Percentiles rank a stretch among this genome's conserved stretches.
phyloP scores from a whole-genome alignment of 2,113 vertebrate species.

The Naja naja region DNA sequence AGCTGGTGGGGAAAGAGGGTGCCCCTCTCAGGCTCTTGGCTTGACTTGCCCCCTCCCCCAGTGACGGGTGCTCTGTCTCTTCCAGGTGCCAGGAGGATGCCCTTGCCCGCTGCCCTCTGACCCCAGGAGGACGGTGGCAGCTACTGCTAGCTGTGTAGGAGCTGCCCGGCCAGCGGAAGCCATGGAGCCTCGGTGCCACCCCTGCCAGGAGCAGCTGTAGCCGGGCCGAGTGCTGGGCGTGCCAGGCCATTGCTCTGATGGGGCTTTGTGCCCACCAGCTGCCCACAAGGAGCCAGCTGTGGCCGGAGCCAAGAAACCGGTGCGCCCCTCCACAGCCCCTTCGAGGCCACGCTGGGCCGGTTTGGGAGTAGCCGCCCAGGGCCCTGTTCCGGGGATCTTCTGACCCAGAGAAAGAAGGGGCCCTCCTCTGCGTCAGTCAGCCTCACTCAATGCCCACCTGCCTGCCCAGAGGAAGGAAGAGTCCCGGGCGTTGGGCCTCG shows the following conservation, averaged over 20 bases:
- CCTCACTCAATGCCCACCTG: background rate
- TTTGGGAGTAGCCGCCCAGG: background rate
- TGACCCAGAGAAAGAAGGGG: background rate
- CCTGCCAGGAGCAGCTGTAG: background rate
- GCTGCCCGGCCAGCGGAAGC: background rate
- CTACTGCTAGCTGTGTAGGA: background rate
- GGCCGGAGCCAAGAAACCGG: background rate
- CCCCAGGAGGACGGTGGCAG: conserved; percentile 35
- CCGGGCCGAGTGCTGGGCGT: no score
- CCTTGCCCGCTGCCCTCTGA: background rate
- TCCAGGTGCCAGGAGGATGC: conserved; percentile 50
- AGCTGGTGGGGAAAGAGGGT: background rate
- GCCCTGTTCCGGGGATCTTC: background rate
- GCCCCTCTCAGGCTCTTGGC: background rate
- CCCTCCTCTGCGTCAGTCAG: background rate
- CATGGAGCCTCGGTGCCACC: background rate
- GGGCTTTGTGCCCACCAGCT: background rate
- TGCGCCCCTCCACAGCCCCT: background rate
- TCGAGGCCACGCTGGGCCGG: background rate
- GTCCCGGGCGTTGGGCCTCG: background rate
- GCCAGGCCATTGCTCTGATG: background rate
- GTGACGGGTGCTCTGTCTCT: conserved; percentile 30
- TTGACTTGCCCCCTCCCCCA: background rate
- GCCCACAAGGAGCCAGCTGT: background rate
- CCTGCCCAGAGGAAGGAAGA: background rate